Evolutionary conservation across 2,888 invertebrate species (phyloP), one percentile per base, ranked within the genome.

Genomic region (Sepiola atlantica): DNA sequence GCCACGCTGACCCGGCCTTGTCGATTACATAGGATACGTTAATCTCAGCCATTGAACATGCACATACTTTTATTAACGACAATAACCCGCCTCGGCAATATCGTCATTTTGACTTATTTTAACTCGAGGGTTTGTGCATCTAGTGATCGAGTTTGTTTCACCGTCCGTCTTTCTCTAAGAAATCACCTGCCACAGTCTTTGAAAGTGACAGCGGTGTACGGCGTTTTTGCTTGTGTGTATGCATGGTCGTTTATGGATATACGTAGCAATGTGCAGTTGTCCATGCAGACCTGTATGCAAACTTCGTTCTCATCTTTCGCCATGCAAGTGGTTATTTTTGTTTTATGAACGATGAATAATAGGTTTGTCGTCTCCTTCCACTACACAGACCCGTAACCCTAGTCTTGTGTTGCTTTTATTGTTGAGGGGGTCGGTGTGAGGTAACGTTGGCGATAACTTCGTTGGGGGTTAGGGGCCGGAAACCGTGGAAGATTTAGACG

Each of bases 321-420:
- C 77, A 2, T n/a, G n/a, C 77, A 77, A 77, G 77, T 77, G n/a
- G 77, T 77, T 77, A n/a, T 16, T 77, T 77, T 77, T 77, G 77
- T 77, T 77, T n/a, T n/a, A 77, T 77, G 16, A 77, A 77, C 77
- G 77, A 77, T n/a, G n/a, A n/a, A 77, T 77, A 77, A 77, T 77
- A n/a, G 77, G n/a, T 14, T n/a, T 4, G 32, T 77, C 77, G n/a
- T 45, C 45, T 8, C 45, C 45, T 45, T 45, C 45, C 4, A 2
- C 45, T 45, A 45, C 4, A 2, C 45, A 8, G 45, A 45, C 45
- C 45, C 45, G 45, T 4, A 45, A 45, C 77, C n/a, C 28, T n/a
- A 32, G n/a, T 32, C 16, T 4, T 32, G n/a, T n/a, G n/a, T 32
- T 77, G 10, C 32, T 77, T n/a, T n/a, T n/a, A 14, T 32, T 77